A percentile compares a stretch with the other conserved stretches of the same genome.
These are phyloP conservation scores for Neodiprion lecontei DNA, from an alignment of 1,140 invertebrate genomes.

Conservation along the genomic window DNA sequence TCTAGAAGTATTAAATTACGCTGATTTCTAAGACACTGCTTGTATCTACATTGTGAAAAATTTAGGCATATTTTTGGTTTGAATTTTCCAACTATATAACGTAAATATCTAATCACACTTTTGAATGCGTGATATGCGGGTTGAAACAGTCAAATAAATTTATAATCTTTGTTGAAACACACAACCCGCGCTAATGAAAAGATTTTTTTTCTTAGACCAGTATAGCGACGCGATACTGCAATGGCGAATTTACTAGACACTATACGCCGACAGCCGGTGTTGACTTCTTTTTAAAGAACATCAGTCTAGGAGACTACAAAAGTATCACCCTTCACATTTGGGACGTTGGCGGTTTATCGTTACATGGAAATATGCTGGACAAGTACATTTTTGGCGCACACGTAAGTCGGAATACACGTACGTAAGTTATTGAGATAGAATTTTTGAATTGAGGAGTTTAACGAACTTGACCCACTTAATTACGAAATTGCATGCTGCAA, in stretches of 20 bases:
- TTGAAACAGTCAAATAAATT: too few species aligned
- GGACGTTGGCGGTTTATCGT: conserved; percentile 82
- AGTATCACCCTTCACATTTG: conserved; percentile 80
- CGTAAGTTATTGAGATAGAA: not conserved
- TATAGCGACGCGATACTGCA: conserved; percentile 73
- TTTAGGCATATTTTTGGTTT: too few species aligned
- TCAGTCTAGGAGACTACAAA: conserved; percentile 71
- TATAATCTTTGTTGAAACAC: too few species aligned
- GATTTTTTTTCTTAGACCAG: conserved; percentile 66
- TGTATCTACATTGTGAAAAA: too few species aligned
- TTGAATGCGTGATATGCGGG: too few species aligned
- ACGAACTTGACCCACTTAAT: not conserved
- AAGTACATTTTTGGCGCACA: conserved; percentile 84
- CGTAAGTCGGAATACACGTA: conserved; percentile 62
- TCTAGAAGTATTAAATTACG: too few species aligned
- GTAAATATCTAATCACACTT: too few species aligned
- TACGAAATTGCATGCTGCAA: not conserved
- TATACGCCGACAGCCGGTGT: conserved; percentile 80
- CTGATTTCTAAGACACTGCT: too few species aligned
- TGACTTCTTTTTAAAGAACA: conserved; percentile 79
- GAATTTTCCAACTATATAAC: too few species aligned
- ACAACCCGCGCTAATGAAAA: conserved; percentile 9
- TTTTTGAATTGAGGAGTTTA: not conserved
- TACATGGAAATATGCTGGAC: conserved; percentile 79
- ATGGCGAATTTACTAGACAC: conserved; percentile 77